phyloP scores from a whole-genome alignment of 2,797 vertebrate genomes.

The Pangasius djambal region DNA sequence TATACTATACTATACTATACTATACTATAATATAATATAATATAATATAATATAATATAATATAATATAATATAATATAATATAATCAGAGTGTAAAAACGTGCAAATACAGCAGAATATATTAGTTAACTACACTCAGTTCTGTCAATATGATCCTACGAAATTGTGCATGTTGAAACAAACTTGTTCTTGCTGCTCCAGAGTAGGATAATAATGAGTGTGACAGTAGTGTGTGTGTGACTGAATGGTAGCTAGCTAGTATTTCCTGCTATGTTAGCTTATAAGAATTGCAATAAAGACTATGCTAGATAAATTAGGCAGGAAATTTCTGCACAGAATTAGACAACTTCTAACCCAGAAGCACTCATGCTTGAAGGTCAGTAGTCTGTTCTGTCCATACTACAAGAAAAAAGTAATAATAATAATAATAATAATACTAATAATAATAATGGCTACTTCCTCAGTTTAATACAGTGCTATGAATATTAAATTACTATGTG shows the following conservation, averaged over 20 bases:
- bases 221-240: neutral
- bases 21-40: too few relatives aligned
- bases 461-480: neutral
- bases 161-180: slow-evolving; percentile 5
- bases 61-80: neutral
- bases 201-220: neutral
- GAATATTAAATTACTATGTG: neutral
- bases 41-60: neutral
- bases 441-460: neutral
- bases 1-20: too few relatives aligned
- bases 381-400: neutral
- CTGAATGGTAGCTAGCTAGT: slow-evolving; percentile 4
- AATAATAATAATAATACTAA: neutral
- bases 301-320: neutral
- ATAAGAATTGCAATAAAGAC: neutral
- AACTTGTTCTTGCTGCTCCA: slow-evolving; percentile 11
- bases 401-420: neutral
- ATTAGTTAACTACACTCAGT: neutral
- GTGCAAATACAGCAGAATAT: neutral
- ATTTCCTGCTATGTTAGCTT: slow-evolving; percentile 1
- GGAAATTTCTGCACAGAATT: neutral
- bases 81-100: neutral
- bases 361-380: neutral
- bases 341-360: neutral
- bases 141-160: neutral